Percentiles rank a stretch among this genome's conserved stretches.
Evolutionary conservation across 2,113 vertebrate genomes (phyloP).

Genomic region (Theropithecus gelada): DNA sequence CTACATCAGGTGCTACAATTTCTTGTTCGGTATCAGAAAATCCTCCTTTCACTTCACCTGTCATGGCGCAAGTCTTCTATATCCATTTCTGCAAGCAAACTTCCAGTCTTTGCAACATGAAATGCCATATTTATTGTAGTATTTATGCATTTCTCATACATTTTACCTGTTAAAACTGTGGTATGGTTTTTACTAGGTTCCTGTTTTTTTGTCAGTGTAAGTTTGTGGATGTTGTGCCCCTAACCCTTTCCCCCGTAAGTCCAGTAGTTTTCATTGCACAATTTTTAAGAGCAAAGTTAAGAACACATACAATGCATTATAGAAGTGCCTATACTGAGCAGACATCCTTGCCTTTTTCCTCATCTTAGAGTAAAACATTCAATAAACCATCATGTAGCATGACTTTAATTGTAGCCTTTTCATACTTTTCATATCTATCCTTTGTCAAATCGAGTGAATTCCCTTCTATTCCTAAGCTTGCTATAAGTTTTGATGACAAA

Average conservation of each 20-base stretch:
- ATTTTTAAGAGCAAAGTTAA: neutral
- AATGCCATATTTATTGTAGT: neutral
- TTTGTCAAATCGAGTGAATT: neutral
- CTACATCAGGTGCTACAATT: neutral
- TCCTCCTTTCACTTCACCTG: neutral
- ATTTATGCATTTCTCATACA: neutral
- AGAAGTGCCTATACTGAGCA: neutral
- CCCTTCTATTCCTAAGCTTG: neutral
- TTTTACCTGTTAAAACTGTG: neutral
- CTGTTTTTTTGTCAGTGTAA: neutral
- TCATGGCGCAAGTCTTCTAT: neutral
- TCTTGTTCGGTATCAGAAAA: neutral
- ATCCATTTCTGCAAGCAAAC: neutral
- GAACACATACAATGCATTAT: neutral
- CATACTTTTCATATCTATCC: neutral
- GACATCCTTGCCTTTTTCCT: neutral
- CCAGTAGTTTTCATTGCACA: neutral
- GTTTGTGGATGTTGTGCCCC: neutral
- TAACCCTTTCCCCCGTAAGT: neutral
- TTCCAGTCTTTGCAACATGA: neutral
- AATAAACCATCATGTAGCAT: neutral
- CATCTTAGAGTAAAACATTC: neutral
- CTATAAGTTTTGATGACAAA: neutral
- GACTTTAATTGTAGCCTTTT: neutral
- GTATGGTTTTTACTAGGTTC: neutral